Percentiles rank a stretch among this genome's conserved stretches.
phyloP scores from a whole-genome alignment of 2,888 invertebrate genomes.

The Conomelus anceps region DNA sequence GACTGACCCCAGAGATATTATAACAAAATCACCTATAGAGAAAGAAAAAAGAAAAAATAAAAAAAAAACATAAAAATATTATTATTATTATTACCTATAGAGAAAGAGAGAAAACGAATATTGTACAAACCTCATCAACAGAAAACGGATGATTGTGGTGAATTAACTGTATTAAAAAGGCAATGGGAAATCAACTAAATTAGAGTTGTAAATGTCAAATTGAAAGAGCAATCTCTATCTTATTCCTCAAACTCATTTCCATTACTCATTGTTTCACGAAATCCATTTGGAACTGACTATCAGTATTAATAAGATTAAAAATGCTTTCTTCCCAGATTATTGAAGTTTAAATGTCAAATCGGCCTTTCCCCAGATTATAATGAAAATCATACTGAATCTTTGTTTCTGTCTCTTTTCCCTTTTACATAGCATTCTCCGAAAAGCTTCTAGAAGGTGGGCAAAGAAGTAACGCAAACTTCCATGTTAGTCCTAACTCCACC shows the following conservation, averaged over 20 bases:
- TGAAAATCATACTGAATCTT: background rate
- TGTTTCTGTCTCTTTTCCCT: no score
- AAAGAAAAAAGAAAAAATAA: no score
- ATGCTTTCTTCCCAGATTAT: background rate
- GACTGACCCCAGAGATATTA: no score
- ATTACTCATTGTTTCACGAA: background rate
- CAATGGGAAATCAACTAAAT: background rate
- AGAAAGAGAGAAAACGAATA: background rate
- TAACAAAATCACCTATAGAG: no score
- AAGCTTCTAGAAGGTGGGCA: no score
- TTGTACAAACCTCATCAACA: background rate
- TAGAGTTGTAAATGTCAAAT: background rate
- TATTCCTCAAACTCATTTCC: background rate
- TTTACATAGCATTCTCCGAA: no score
- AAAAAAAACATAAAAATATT: no score
- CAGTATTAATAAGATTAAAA: background rate
- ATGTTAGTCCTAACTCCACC: no score
- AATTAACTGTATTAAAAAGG: background rate
- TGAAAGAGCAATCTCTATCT: background rate
- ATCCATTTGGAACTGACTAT: background rate
- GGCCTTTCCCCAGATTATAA: background rate
- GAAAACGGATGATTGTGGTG: background rate
- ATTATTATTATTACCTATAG: background rate
- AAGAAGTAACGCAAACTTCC: no score
- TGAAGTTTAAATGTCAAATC: background rate